These are phyloP conservation scores for Balaeniceps rex DNA, from an alignment of 2,113 vertebrate species.

Conservation along the genomic window DNA sequence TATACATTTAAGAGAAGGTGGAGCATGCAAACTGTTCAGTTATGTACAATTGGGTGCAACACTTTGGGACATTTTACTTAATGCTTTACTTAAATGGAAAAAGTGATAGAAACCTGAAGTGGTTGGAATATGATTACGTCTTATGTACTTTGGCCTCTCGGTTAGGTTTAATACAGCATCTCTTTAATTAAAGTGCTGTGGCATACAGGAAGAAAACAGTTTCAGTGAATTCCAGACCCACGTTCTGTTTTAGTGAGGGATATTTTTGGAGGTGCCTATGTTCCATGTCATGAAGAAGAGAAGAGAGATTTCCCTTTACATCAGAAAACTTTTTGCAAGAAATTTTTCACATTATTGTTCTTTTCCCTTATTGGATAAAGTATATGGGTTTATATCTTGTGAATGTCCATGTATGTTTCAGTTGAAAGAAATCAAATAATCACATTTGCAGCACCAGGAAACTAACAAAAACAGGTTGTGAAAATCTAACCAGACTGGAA, in stretches of 20 bases:
- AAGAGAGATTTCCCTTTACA: neutral
- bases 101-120: neutral
- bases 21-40: neutral
- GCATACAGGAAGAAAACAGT: neutral
- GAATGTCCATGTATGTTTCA: neutral
- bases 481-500: neutral
- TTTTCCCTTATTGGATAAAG: neutral
- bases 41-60: neutral
- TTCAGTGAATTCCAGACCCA: neutral
- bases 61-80: neutral
- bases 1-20: neutral
- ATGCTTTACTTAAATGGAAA: neutral
- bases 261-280: neutral
- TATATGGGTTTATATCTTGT: neutral
- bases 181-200: neutral
- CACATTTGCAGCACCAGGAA: neutral
- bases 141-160: neutral
- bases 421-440: constrained; percentile 7
- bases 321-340: neutral
- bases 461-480: neutral
- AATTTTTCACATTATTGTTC: neutral
- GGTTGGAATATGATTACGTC: neutral
- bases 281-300: neutral
- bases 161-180: neutral
- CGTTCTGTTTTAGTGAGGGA: neutral